Evolutionary conservation across 2,888 invertebrate species (phyloP), one percentile per base, ranked within the genome.

Genomic region (Chirona hameri): DNA sequence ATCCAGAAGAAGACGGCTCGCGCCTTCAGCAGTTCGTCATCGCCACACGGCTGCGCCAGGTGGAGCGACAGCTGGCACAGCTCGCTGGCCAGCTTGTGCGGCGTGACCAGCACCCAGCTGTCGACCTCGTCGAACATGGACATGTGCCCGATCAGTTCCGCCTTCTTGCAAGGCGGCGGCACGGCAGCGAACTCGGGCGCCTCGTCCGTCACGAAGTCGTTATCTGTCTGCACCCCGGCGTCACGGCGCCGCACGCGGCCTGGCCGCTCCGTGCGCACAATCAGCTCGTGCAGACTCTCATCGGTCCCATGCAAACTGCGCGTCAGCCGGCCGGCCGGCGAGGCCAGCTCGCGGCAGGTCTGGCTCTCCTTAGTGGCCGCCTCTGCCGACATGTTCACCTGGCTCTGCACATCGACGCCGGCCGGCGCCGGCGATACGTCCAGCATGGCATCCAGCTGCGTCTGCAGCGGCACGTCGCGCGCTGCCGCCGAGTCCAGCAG

Each of bases 1-100:
- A 87, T 86, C 87, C 87, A 87, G 55, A 85, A 83, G 83, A 86
- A 87, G 76, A 86, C 84, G 24, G 85, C 86, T 80, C 87, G 82
- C 24, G 86, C 85, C 84, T 85, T 86, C 72, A 85, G 84, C 29
- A 87, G 83, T 81, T 87, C 86, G 18, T 83, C 52, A 14, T 27
- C 82, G 65, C 83, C 85, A 5, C 81, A 80, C 14, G 69, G 60
- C 1, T 60, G 18, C 48, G 82, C 82, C 21, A 85, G 82, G 79
- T 83, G 81, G 1, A 29, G 31, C 18, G 84, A 83, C 48, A 85
- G 81, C 15, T 82, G 48, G 24, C 31, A 12, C 29, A 81, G 29
- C 46, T 83, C 82, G 18, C 31, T n/a, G 46, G 82, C 80, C 18
- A 83, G 81, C 83, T 81, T 52, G 18, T 48, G 82, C 1, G 85